A percentile compares a stretch with the other conserved stretches of the same genome.
Evolutionary conservation across 2,888 invertebrate species (phyloP).

Genomic region (Calameuta idolon): DNA sequence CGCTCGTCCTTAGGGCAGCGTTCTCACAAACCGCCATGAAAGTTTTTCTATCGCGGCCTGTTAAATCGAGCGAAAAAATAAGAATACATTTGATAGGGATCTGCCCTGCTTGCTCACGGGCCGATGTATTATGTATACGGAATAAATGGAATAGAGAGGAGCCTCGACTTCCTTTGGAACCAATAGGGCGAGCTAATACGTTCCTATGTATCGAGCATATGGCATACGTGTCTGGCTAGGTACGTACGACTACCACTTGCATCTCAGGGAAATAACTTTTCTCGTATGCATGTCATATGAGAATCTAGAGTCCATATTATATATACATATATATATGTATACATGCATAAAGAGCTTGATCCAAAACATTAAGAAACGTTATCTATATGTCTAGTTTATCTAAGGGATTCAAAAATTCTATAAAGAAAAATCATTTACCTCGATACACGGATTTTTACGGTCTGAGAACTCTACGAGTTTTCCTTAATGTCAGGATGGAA

Average conservation of each 20-base stretch:
- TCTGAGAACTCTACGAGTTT: not conserved
- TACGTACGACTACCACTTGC: not conserved
- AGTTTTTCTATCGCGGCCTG: constrained; percentile 37
- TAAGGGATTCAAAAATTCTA: not conserved
- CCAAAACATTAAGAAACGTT: not conserved
- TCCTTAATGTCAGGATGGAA: not conserved
- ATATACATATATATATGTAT: not conserved
- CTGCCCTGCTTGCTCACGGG: constrained; percentile 39
- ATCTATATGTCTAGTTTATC: not conserved
- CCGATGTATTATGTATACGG: constrained; percentile 62
- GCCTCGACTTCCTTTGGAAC: constrained; percentile 53
- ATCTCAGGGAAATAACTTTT: constrained; percentile 12
- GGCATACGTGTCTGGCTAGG: constrained; percentile 18
- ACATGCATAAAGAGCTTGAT: not conserved
- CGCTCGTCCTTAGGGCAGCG: not conserved
- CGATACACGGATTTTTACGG: not conserved
- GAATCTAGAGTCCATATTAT: constrained; percentile 16
- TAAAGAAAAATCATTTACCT: not conserved
- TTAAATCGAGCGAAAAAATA: constrained; percentile 59
- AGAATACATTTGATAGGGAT: constrained; percentile 52
- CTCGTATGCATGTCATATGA: constrained; percentile 22
- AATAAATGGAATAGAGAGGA: constrained; percentile 55
- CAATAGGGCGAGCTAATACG: constrained; percentile 57
- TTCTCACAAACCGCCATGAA: constrained; percentile 12
- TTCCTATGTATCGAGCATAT: constrained; percentile 49